Percentiles rank a stretch among this genome's conserved stretches.
These are phyloP conservation scores for Odocoileus hemionus DNA, from an alignment of 2,113 vertebrate species.

Conservation along the genomic window DNA sequence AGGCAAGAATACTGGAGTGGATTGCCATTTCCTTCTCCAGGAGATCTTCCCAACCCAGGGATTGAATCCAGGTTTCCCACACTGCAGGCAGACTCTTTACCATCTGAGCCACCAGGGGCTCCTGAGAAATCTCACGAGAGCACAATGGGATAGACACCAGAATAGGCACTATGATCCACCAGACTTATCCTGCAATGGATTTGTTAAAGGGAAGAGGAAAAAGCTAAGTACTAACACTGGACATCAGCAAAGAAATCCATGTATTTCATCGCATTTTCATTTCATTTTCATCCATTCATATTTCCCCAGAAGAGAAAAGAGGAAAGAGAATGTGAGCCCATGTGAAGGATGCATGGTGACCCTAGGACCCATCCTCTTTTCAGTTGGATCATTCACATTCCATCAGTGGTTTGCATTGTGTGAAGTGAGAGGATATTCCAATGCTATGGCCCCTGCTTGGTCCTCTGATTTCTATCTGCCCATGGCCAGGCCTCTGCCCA, in stretches of 20 bases:
- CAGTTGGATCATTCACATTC: not conserved
- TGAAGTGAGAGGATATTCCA: not conserved
- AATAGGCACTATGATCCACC: not conserved
- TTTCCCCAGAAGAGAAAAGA: not conserved
- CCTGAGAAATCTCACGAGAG: not conserved
- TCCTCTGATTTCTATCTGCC: not conserved
- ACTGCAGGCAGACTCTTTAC: not conserved
- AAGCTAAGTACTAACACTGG: not conserved
- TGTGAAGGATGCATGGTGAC: not conserved
- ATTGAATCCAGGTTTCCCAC: not conserved
- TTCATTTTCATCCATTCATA: not conserved
- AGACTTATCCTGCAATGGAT: not conserved
- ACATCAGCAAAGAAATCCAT: not conserved
- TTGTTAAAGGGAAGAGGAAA: not conserved
- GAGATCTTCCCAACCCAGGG: not conserved
- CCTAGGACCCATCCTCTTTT: not conserved
- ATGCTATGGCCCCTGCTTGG: not conserved
- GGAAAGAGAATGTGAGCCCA: not conserved
- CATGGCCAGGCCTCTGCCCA: too few relatives aligned
- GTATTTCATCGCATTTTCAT: not conserved
- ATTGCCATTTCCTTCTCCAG: not conserved
- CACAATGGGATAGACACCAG: not conserved
- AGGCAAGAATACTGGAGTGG: not conserved
- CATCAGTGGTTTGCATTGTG: not conserved
- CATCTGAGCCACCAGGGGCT: not conserved